phyloP scores from a whole-genome alignment of 2,888 invertebrate genomes.

The Heliconius sara region DNA sequence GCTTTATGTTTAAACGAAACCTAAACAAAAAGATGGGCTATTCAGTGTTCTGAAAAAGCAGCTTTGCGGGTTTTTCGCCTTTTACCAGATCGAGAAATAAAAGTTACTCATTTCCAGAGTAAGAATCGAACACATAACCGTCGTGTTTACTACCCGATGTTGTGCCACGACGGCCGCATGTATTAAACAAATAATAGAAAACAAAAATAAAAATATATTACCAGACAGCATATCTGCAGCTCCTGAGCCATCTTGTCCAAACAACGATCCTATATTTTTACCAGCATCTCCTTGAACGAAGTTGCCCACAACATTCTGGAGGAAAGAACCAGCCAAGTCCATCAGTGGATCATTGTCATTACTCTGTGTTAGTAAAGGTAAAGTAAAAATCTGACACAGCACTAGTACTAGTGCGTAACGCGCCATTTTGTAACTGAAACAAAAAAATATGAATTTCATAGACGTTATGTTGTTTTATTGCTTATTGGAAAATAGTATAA shows the following conservation, averaged over 20 bases:
- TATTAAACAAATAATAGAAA: too few species aligned
- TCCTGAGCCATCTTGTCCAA: slow-evolving; percentile 67
- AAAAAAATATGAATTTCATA: slow-evolving; percentile 27
- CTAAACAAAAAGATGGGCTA: too few species aligned
- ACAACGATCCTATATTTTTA: slow-evolving; percentile 78
- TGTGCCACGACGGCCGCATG: too few species aligned
- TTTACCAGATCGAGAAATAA: too few species aligned
- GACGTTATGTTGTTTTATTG: slow-evolving; percentile 1
- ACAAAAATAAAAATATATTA: slow-evolving; percentile 48
- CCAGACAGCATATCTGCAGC: slow-evolving; percentile 81
- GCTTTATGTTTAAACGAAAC: too few species aligned
- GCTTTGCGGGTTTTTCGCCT: too few species aligned
- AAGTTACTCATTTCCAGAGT: too few species aligned
- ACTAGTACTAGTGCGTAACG: slow-evolving; percentile 58
- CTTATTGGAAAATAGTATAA: not conserved
- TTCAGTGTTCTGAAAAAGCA: too few species aligned
- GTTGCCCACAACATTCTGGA: slow-evolving; percentile 87
- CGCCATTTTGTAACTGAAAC: slow-evolving; percentile 61
- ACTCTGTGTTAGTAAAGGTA: slow-evolving; percentile 65
- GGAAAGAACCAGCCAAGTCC: slow-evolving; percentile 87
- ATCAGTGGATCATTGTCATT: slow-evolving; percentile 84
- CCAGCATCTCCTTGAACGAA: slow-evolving; percentile 88
- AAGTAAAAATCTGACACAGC: slow-evolving; percentile 58
- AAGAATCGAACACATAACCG: too few species aligned
- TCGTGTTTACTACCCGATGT: too few species aligned